Base-by-base conservation (phyloP, 2,797 vertebrate genomes). In the Brachymystax lenok region DNA sequence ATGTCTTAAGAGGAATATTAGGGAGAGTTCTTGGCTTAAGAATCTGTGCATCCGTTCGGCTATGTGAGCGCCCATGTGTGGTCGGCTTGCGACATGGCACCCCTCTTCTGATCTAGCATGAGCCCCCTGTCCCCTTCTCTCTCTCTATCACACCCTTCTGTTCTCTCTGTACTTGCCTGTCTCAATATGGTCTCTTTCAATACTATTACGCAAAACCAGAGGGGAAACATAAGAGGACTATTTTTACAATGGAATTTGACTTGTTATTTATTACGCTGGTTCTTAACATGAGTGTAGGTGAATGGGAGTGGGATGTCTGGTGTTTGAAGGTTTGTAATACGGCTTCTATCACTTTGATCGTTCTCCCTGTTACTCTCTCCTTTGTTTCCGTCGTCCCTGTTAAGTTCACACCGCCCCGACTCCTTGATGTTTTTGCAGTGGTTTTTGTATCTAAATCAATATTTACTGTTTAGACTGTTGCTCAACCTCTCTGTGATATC, bases 391-490 rank as follows among this genome's bases (percentile, higher is more conserved):
- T 78, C 33, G 3, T 71, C 72, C 71, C 74, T 74, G 64, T 82
- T 81, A 30, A 70, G 46, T 75, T 74, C 28, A 46, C 35, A 40
- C 16, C 56, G 66, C 68, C 56, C 46, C 16, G 50, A 76, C 66
- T 80, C 90, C 89, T 90, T 75, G 83, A 82, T 78, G 84, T 90
- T 90, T 89, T 88, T 67, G 76, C 82, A 84, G 82, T 94, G 91
- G 84, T 89, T 92, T 67, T 95, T 93, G 92, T 95, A 95, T 92
- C 92, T 91, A 83, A 91, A 92, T 94, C 88, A 91, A 91, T 94
- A 94, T 93, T 94, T 94, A 90, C 94, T 95, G 93, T 96, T 94
- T 93, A 90, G 94, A 94, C 92, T 95, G 94, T 96, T 94, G 93
- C 93, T 95, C 89, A 94, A 92, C 91, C 89, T 91, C 86, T 95